phyloP scores from a whole-genome alignment of 2,113 vertebrate genomes.

The Lepidiolamprologus cunningtoni region DNA sequence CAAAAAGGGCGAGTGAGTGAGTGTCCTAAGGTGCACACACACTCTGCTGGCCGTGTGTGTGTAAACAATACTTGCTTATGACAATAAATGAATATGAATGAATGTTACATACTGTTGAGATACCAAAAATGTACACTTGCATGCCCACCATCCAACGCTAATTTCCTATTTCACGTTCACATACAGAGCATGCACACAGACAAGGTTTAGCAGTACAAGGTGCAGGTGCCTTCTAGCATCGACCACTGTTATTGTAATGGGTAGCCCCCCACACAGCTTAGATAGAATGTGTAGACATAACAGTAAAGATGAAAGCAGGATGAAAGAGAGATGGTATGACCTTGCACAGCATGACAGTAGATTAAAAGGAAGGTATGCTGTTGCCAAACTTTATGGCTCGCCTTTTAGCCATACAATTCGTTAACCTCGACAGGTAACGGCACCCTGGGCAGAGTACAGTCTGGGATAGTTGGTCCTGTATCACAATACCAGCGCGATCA shows the following conservation, averaged over 20 bases:
- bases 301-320: constrained; percentile 54
- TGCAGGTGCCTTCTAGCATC: constrained; percentile 21
- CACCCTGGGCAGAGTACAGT: not conserved
- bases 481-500: not conserved
- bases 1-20: not conserved
- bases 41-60: not conserved
- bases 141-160: not conserved
- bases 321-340: constrained; percentile 7
- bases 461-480: not conserved
- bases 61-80: not conserved
- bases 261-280: constrained; percentile 34
- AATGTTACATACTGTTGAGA: not conserved
- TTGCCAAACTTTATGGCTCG: not conserved
- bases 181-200: not conserved
- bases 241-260: constrained; percentile 11
- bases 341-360: not conserved
- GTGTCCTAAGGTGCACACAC: not conserved
- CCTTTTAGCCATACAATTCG: not conserved
- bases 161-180: not conserved
- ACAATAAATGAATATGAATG: not conserved
- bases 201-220: not conserved
- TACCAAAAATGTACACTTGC: not conserved
- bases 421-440: constrained; percentile 3
- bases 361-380: not conserved
- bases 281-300: constrained; percentile 52